Conservation (phyloP, 23 tunicate genomes). For the Styela clava region DNA sequence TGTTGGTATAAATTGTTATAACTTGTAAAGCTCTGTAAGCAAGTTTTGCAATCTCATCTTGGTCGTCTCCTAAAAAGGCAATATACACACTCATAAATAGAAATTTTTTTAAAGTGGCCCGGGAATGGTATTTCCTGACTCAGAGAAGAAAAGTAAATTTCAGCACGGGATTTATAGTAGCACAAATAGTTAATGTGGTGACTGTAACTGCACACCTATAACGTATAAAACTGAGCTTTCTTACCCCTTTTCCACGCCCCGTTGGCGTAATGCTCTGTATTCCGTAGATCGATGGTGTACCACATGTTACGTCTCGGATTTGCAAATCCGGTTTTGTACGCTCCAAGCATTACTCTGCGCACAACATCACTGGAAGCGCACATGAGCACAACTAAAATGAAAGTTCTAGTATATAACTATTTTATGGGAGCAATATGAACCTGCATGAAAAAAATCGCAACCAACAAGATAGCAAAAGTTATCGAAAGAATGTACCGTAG, state of each 20-base stretch:
- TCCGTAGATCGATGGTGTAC: conserved; percentile 73
- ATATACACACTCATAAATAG: neutral
- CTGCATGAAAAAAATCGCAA: no score
- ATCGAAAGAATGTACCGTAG: no score
- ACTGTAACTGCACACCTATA: no score
- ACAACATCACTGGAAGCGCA: conserved; percentile 67
- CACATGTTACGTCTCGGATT: conserved; percentile 41
- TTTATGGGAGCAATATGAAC: neutral
- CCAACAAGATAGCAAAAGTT: no score
- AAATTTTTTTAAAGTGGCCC: neutral
- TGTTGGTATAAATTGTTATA: conserved; percentile 48
- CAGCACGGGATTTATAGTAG: no score
- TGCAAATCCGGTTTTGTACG: conserved; percentile 45
- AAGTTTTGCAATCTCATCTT: conserved; percentile 44
- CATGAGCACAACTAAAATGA: conserved; percentile 67
- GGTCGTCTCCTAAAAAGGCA: conserved; percentile 39
- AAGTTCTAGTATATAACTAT: neutral
- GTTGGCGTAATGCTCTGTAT: conserved; percentile 46
- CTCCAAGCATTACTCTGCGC: conserved; percentile 68
- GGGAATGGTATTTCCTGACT: no score
- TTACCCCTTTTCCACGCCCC: conserved; percentile 76
- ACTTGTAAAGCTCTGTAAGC: conserved; percentile 66
- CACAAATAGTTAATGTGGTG: no score
- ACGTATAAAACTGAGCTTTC: neutral
- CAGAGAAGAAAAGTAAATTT: no score